A percentile compares a stretch with the other conserved stretches of the same genome.
These are phyloP conservation scores for Thunnus albacares DNA, from an alignment of 2,797 vertebrate genomes.

Conservation along the genomic window DNA sequence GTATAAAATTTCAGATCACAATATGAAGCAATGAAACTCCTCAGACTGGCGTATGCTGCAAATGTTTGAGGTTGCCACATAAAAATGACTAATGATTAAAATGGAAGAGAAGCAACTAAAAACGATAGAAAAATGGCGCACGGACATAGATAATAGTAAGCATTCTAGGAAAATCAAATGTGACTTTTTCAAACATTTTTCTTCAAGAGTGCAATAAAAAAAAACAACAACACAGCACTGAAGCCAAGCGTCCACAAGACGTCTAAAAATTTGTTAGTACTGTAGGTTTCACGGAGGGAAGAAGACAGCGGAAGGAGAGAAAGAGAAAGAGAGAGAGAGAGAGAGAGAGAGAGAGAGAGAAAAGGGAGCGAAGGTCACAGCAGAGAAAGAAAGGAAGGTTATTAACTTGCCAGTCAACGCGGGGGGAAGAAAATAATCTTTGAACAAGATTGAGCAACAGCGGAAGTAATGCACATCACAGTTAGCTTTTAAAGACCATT, in stretches of 20 bases:
- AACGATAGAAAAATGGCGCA: conserved; percentile 88
- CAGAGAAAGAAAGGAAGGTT: conserved; percentile 84
- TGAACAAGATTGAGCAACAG: conserved; percentile 76
- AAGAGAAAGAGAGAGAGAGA: conserved; percentile 48
- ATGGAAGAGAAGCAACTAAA: conserved; percentile 88
- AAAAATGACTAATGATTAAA: conserved; percentile 89
- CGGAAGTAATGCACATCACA: conserved; percentile 91
- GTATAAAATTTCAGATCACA: conserved; percentile 99
- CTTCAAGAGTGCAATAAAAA: conserved; percentile 91
- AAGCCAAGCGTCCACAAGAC: conserved; percentile 96
- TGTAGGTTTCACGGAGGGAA: conserved; percentile 89
- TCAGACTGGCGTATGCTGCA: conserved; percentile 85
- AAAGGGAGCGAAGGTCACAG: conserved; percentile 88
- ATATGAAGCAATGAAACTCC: conserved; percentile 95
- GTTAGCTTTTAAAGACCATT: conserved; percentile 82
- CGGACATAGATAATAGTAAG: conserved; percentile 75
- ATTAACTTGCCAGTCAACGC: conserved; percentile 88
- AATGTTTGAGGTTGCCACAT: conserved; percentile 86
- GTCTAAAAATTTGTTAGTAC: conserved; percentile 92
- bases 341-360: conserved; percentile 35
- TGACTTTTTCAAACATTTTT: conserved; percentile 78
- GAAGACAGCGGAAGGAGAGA: conserved; percentile 66
- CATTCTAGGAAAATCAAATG: conserved; percentile 85
- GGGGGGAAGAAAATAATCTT: conserved; percentile 70
- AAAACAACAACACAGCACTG: conserved; percentile 94